Percentiles rank a stretch among this genome's conserved stretches.
Conservation (phyloP, 1,140 invertebrate genomes). For the Zophobas morio region DNA sequence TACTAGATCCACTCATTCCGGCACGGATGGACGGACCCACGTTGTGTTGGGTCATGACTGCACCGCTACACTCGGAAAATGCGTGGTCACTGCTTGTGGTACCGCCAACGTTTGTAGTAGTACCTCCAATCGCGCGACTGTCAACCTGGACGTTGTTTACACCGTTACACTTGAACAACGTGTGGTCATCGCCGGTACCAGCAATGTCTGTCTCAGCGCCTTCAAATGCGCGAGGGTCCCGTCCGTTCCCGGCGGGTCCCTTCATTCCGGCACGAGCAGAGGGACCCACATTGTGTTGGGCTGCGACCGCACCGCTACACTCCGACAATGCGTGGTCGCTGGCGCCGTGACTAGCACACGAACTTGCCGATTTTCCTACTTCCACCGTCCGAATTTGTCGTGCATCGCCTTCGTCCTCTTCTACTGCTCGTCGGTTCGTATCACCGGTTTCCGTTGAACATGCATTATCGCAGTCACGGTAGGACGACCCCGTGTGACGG, state of each 20-base stretch:
- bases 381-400: neutral
- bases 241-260: too few relatives aligned
- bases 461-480: constrained; percentile 36
- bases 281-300: neutral
- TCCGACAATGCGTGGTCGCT: neutral
- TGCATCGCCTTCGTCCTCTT: constrained; percentile 7
- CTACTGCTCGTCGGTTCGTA: constrained; percentile 34
- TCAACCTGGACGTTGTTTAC: too few relatives aligned
- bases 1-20: too few relatives aligned
- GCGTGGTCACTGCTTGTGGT: neutral
- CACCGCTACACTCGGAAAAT: neutral
- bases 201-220: too few relatives aligned
- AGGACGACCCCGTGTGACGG: constrained; percentile 3
- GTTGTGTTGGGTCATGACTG: neutral
- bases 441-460: constrained; percentile 41
- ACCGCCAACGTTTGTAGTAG: too few relatives aligned
- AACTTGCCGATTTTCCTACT: constrained; percentile 5
- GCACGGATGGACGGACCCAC: neutral
- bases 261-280: neutral
- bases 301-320: neutral
- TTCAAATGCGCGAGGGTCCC: too few relatives aligned
- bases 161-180: too few relatives aligned
- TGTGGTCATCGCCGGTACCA: too few relatives aligned
- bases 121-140: too few relatives aligned
- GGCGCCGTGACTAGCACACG: neutral